Base-by-base conservation (phyloP, 1,140 invertebrate species). In the Micrasema longulum region DNA sequence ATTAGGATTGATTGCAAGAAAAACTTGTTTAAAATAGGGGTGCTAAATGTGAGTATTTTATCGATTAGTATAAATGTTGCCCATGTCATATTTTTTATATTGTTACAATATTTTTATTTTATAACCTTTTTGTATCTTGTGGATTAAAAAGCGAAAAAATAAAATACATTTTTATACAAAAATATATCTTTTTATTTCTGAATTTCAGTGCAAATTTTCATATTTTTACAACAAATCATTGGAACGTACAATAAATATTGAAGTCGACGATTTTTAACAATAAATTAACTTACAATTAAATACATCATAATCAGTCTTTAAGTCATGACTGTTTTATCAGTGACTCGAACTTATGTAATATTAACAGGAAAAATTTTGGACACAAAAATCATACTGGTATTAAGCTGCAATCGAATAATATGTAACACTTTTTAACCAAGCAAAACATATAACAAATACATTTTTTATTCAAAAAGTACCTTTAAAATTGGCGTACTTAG, bases 241-340 rank as follows among this genome's bases (percentile, higher is more conserved):
- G 23, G 52, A 55, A 18, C 52, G 5, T 31, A 55, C 23, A 55
- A 55, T 55, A 55, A 55, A 55, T 55, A 31, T 55, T 14, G 26
- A 31, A 47, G 12, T 47, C 7, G 16, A 47, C 43, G 26, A 23
- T 10, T 55, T 55, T 14, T n/a, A 23, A 55, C 23, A 55, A 55
- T 55, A 55, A 55, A 55, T 55, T 55, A 55, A 55, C 52, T 55
- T 55, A 55, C 26, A 35, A 55, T n/a, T 55, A 48, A 48, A 18
- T 20, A 48, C 20, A 48, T 18, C 5, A 31, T 55, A 31, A 55
- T 55, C 52, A 55, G 52, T 55, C 52, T 55, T 35, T 31, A 23
- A 35, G 26, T n/a, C 22, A 6, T 55, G 52, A 35, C 10, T 55
- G 22, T 53, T 12, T 26, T 14, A 31, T 55, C 22, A n/a, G 14